Evolutionary conservation across 2,888 invertebrate genomes (phyloP), one percentile per base, ranked within the genome.

Genomic region (Galeruca laticollis): DNA sequence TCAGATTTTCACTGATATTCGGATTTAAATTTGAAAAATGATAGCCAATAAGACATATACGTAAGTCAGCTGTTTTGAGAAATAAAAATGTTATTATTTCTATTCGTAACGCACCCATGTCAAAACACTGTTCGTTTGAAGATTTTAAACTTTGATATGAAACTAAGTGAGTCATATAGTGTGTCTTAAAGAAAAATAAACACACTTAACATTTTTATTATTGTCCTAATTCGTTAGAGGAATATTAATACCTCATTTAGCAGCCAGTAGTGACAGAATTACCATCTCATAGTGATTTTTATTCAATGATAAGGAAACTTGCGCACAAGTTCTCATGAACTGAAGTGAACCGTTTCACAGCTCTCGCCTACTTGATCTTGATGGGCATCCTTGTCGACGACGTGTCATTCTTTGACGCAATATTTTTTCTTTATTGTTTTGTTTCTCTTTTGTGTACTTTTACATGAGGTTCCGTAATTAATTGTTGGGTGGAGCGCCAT

Each of bases 291-390:
- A 76, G 78, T 75, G 82, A 83, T 82, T 77, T 79, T 80, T 62
- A 49, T 79, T 79, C 78, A 73, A 71, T 75, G 82, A 82, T 82
- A 82, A 76, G 73, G 81, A 76, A 71, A 77, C 77, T 76, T 78
- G 76, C 77, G 78, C 80, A 78, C 79, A 80, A 77, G 77, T 77
- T 82, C 81, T 81, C 82, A 81, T 80, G 81, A 78, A 79, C 78
- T 75, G 79, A 79, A 78, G 80, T 80, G 77, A 77, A 78, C 77
- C 78, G 77, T 80, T 82, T 82, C 81, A 81, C 81, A 81, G 79
- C 82, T 80, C 79, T 80, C 79, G 78, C 77, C 67, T 65, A n/a
- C 79, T 78, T 78, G 78, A 81, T 77, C 74, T 78, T 79, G 82
- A 81, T 82, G 77, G 71, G 75, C 80, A 82, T 82, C 82, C 72